Conservation (phyloP, 2,888 invertebrate genomes). For the Epirrita christyi region DNA sequence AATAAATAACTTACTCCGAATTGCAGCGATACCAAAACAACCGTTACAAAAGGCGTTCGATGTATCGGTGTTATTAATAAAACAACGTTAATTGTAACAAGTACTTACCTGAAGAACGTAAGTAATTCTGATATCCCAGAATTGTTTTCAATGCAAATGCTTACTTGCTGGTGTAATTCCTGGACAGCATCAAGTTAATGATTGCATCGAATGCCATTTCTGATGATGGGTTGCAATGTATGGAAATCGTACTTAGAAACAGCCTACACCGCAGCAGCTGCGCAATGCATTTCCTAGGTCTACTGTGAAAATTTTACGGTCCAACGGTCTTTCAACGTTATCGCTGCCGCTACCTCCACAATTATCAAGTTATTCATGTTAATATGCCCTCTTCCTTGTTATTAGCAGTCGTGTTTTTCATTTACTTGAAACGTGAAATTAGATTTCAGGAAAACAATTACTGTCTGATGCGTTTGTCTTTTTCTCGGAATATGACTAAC, state of each 20-base stretch:
- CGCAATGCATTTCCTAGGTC: constrained; percentile 24
- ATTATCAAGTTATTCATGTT: constrained; percentile 21
- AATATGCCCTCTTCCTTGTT: constrained; percentile 8
- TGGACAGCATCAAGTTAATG: constrained; percentile 29
- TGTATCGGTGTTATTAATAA: constrained; percentile 14
- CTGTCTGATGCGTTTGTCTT: constrained; percentile 33
- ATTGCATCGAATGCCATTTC: constrained; percentile 27
- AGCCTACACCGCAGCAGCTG: constrained; percentile 17
- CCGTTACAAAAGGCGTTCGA: constrained; percentile 17
- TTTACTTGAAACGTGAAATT: constrained; percentile 12
- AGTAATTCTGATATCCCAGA: constrained; percentile 26
- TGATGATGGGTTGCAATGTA: constrained; percentile 35
- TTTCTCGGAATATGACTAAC: constrained; percentile 40
- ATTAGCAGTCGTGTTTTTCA: constrained; percentile 11
- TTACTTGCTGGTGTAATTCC: constrained; percentile 25
- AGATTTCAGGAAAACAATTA: constrained; percentile 33
- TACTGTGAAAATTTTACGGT: constrained; percentile 35
- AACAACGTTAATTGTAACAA: constrained; percentile 19
- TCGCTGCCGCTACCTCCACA: constrained; percentile 21
- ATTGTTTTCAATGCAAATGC: constrained; percentile 29
- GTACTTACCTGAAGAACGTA: constrained; percentile 13
- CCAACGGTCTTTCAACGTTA: constrained; percentile 32
- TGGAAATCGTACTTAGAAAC: constrained; percentile 37
- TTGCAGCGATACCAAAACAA: constrained; percentile 2
- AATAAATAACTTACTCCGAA: constrained; percentile 18